Percentiles rank a stretch among this genome's conserved stretches.
Conservation (phyloP, 2,113 vertebrate species). For the Hippocampus comes region DNA sequence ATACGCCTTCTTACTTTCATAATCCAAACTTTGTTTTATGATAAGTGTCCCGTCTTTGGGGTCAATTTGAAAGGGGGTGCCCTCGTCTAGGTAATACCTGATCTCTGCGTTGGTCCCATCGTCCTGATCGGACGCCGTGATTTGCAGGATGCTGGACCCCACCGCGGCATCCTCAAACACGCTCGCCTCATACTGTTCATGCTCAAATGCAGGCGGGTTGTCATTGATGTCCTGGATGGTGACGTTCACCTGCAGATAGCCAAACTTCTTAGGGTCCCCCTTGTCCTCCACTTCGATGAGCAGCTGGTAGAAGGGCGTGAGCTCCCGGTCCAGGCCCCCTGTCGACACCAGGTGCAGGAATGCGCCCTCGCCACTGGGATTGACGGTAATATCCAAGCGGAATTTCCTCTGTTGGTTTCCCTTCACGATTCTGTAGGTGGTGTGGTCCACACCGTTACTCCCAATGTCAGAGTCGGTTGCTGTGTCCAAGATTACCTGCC, state of each 20-base stretch:
- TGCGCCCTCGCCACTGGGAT: conserved; percentile 95
- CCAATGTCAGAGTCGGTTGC: conserved; percentile 92
- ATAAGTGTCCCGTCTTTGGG: conserved; percentile 85
- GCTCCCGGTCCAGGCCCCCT: conserved; percentile 89
- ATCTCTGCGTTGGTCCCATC: conserved; percentile 91
- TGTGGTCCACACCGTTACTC: conserved; percentile 91
- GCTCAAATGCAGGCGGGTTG: conserved; percentile 88
- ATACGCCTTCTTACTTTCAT: conserved; percentile 84
- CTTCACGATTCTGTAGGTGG: conserved; percentile 87
- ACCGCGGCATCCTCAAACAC: conserved; percentile 86
- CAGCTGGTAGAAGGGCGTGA: conserved; percentile 84
- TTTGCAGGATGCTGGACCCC: conserved; percentile 88
- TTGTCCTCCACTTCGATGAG: conserved; percentile 93
- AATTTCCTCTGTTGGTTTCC: conserved; percentile 91
- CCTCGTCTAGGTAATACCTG: conserved; percentile 83
- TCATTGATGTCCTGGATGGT: conserved; percentile 96
- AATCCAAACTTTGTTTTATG: conserved; percentile 87
- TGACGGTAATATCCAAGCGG: conserved; percentile 91
- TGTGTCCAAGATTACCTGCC: conserved; percentile 95
- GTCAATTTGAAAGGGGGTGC: conserved; percentile 89
- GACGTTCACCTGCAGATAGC: conserved; percentile 94
- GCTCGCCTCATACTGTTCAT: conserved; percentile 82
- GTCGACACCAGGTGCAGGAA: conserved; percentile 93
- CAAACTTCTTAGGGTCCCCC: conserved; percentile 85
- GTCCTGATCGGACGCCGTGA: conserved; percentile 86